Conservation (phyloP, 2,113 vertebrate species). For the Pygoscelis adeliae region DNA sequence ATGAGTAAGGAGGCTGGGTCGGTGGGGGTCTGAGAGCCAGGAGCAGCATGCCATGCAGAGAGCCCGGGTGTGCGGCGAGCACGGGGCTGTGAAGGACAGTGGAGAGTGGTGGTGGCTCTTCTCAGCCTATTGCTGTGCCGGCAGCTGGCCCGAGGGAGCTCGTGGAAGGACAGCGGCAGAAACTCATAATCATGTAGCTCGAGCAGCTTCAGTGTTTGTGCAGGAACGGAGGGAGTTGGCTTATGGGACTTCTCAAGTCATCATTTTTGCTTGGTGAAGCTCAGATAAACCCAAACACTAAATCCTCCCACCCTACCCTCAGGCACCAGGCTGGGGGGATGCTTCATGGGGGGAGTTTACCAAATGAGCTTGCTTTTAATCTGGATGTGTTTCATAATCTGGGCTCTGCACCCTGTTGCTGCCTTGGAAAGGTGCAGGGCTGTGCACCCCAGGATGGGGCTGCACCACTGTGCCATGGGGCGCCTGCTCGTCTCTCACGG, state of each 20-base stretch:
- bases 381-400: not conserved
- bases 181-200: not conserved
- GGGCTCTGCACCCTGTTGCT: not conserved
- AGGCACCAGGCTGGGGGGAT: not conserved
- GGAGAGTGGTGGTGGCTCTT: not conserved
- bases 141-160: not conserved
- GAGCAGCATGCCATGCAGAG: fast-evolving
- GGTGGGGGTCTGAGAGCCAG: not conserved
- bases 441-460: not conserved
- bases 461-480: not conserved
- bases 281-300: not conserved
- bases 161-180: not conserved
- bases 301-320: not conserved
- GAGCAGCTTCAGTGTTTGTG: not conserved
- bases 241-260: not conserved
- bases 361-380: not conserved
- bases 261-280: not conserved
- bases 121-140: not conserved
- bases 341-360: not conserved
- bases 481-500: fast-evolving
- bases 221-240: not conserved
- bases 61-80: fast-evolving
- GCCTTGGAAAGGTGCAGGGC: not conserved
- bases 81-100: not conserved
- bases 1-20: not conserved